Conservation (phyloP, 2,888 invertebrate genomes). For the Quadroppia sp. region DNA sequence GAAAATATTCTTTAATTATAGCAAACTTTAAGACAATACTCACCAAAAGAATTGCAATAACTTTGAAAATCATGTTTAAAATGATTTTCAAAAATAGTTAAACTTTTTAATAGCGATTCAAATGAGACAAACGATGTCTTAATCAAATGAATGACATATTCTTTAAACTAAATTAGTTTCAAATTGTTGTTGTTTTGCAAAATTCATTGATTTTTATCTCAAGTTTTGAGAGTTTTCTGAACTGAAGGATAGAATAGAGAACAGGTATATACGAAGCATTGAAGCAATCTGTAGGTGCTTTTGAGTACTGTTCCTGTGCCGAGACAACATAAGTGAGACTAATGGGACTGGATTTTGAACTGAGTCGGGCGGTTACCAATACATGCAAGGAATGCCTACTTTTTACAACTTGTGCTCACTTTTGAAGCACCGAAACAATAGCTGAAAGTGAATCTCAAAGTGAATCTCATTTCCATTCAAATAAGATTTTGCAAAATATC, state of each 20-base stretch:
- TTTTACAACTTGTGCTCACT: conserved; percentile 21
- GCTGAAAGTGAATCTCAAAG: not conserved
- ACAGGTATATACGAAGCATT: conserved; percentile 7
- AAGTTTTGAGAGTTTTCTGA: not conserved
- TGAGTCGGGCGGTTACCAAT: conserved; percentile 6
- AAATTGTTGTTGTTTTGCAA: not conserved
- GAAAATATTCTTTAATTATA: too few species aligned
- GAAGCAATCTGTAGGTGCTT: not conserved
- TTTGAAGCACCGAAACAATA: conserved; percentile 27
- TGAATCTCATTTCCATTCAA: not conserved
- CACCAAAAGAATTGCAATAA: not conserved
- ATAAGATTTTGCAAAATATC: not conserved
- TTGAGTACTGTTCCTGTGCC: not conserved
- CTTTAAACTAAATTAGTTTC: not conserved
- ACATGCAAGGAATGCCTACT: conserved; percentile 20
- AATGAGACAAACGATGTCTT: not conserved
- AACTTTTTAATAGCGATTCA: not conserved
- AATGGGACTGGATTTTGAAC: conserved; percentile 17
- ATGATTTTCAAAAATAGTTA: not conserved
- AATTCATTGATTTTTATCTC: not conserved
- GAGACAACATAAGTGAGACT: conserved; percentile 6
- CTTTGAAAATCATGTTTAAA: not conserved
- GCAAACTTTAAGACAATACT: not conserved
- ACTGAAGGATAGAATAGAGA: not conserved
- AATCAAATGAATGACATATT: not conserved